These are phyloP conservation scores for Leptobrachium ailaonicum DNA, from an alignment of 2,113 vertebrate species.

Conservation along the genomic window DNA sequence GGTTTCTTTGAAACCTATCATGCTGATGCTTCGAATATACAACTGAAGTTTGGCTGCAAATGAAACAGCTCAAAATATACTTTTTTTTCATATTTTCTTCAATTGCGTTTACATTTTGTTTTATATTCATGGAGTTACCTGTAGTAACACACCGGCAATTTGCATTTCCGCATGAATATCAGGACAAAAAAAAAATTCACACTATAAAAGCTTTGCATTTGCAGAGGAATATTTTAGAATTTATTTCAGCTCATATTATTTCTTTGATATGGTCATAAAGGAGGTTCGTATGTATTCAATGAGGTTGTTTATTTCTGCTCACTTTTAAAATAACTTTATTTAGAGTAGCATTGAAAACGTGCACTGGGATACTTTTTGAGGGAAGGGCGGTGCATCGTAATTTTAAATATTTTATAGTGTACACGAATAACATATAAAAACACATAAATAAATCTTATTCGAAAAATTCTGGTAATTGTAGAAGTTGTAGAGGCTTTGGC, in stretches of 20 bases:
- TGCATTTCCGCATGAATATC: background rate
- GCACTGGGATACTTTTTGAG: too few relatives aligned
- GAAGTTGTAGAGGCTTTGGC: too few relatives aligned
- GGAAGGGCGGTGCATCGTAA: too few relatives aligned
- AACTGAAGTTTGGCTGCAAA: background rate
- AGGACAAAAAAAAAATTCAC: background rate
- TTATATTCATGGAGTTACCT: background rate
- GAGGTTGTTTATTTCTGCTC: too few relatives aligned
- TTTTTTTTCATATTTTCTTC: background rate
- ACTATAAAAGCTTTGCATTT: background rate
- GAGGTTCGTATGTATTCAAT: background rate
- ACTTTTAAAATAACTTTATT: background rate
- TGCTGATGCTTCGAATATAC: background rate
- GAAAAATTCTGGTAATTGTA: too few relatives aligned
- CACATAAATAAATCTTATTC: too few relatives aligned
- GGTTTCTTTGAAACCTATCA: background rate
- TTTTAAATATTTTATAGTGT: too few relatives aligned
- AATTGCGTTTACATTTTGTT: background rate
- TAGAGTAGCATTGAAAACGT: background rate
- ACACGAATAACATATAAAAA: too few relatives aligned
- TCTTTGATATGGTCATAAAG: background rate
- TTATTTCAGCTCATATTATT: background rate
- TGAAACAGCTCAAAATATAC: constrained; percentile 1
- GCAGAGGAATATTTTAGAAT: background rate
- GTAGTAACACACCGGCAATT: background rate